phyloP scores from a whole-genome alignment of 2,113 vertebrate species.

The Desmodus rotundus region DNA sequence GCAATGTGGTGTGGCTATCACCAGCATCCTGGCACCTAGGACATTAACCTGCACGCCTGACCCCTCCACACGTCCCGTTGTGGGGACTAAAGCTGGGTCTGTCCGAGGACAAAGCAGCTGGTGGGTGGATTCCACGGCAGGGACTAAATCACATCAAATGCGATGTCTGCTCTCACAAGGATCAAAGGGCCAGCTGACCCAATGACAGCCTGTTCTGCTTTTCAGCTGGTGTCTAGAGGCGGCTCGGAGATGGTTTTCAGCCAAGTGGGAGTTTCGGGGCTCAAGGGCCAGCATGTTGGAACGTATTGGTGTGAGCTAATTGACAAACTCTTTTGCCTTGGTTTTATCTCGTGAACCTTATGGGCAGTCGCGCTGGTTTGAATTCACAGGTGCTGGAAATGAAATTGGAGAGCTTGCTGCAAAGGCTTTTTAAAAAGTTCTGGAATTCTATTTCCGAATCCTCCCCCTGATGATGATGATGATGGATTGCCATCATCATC shows the following conservation, averaged over 20 bases:
- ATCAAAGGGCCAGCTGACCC: neutral
- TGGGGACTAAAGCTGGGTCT: neutral
- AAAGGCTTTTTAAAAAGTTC: neutral
- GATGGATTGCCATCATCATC: too few species aligned
- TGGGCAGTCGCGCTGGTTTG: neutral
- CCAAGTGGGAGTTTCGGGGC: neutral
- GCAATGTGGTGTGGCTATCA: neutral
- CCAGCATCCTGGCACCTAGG: neutral
- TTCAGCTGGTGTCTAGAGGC: neutral
- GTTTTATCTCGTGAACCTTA: neutral
- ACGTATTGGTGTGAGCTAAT: accelerated
- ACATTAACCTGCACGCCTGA: neutral
- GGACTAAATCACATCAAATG: neutral
- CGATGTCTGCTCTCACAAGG: neutral
- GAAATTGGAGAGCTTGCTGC: neutral
- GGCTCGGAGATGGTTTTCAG: neutral
- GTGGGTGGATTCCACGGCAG: neutral
- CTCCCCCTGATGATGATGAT: too few species aligned
- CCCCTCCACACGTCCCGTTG: neutral
- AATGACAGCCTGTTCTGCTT: neutral
- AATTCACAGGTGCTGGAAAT: neutral
- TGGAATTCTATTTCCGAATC: neutral
- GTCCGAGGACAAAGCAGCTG: neutral
- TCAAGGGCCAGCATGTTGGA: neutral
- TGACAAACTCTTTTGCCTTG: neutral